phyloP scores from a whole-genome alignment of 2,797 vertebrate species.

The Catamblyrhynchus diadema region DNA sequence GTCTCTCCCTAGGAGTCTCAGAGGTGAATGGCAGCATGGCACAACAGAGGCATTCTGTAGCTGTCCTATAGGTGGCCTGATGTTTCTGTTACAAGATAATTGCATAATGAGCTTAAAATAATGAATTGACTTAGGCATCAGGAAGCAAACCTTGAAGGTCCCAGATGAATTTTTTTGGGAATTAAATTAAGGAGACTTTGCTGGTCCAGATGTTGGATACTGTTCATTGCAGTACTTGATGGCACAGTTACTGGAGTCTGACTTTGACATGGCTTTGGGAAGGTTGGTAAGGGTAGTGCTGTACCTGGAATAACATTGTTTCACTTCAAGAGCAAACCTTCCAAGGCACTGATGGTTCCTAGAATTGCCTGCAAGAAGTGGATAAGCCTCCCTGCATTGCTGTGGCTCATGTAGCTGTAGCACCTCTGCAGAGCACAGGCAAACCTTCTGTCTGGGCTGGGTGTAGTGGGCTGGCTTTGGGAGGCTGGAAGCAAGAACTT shows the following conservation, averaged over 20 bases:
- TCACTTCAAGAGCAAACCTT: background rate
- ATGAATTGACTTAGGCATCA: background rate
- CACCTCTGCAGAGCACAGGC: background rate
- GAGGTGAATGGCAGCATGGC: background rate
- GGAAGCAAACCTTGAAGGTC: background rate
- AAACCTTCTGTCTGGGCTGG: background rate
- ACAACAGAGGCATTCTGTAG: background rate
- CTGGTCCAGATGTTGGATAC: background rate
- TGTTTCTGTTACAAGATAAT: background rate
- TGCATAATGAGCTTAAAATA: background rate
- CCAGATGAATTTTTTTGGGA: background rate
- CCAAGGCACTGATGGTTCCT: background rate
- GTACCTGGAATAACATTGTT: background rate
- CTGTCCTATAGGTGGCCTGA: background rate
- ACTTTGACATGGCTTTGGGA: background rate
- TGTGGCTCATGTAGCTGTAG: background rate
- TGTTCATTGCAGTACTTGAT: background rate
- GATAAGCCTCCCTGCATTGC: background rate
- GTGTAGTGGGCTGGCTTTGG: background rate
- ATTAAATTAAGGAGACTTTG: background rate
- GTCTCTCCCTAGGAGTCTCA: background rate
- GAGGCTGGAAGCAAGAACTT: background rate
- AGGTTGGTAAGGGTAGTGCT: background rate
- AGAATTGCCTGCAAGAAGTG: background rate
- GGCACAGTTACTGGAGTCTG: background rate